Evolutionary conservation across 2,797 vertebrate genomes (phyloP), one percentile per base, ranked within the genome.

Genomic region (Enteromius argenteus): DNA sequence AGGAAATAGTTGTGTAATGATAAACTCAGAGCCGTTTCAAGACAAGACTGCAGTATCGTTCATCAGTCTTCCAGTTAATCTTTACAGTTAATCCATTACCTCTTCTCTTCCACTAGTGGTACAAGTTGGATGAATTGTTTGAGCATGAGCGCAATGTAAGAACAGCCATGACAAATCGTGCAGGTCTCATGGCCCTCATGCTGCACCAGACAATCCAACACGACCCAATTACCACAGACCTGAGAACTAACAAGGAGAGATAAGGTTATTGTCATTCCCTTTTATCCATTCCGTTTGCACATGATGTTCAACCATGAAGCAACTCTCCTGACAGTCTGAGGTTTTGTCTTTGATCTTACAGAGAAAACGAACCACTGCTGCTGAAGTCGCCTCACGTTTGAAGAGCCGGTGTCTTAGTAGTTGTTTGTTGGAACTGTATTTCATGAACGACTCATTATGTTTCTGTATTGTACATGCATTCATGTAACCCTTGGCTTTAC

Each of bases 171-270:
- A 97, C 97, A 0, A 98, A 98, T 81, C 93, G 96, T 0, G 96
- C 96, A 0, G 97, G 97, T 0, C 91, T 98, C 15, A 88, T 98
- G 89, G 97, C 97, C 32, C 94, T 98, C 58, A 98, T 98, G 96
- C 91, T 98, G 76, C 97, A 98, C 88, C 97, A 98, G 80, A 98
- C 97, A 21, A 98, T 98, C 86, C 97, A 98, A 72, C 97, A 98
- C 0, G 97, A 98, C 90, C 97, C 97, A 0, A 93, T 96, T 84
- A 96, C 96, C 46, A 96, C 97, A 0, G 97, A 98, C 92, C 94
- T 98, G 66, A 95, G 97, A 76, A 94, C 95, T 11, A 93, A 92
- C 90, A 96, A 96, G 3, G 95, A 97, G 78, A 93, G 96, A 90
- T 97, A 90, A 84, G 66, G 72, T 81, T 84, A 32, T 46, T n/a